These are phyloP conservation scores for Tachysurus vachellii DNA, from an alignment of 2,113 vertebrate species.

Conservation along the genomic window DNA sequence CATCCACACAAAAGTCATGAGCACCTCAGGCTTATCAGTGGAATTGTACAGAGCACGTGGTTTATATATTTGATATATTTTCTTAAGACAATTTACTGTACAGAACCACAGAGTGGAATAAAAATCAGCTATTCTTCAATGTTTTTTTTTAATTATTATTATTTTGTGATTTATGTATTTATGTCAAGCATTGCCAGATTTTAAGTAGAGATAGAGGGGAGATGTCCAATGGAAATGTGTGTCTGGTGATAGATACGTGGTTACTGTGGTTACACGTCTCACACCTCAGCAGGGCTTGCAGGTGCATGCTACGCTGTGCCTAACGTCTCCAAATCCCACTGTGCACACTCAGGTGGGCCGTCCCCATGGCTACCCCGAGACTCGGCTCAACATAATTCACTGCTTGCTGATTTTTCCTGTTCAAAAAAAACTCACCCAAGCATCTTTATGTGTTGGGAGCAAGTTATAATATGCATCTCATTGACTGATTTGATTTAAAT, in stretches of 20 bases:
- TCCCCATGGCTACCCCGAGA: neutral
- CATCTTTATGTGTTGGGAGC: conserved; percentile 8
- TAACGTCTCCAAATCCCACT: conserved; percentile 53
- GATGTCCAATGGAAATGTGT: conserved; percentile 52
- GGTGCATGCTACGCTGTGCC: conserved; percentile 43
- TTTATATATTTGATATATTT: neutral
- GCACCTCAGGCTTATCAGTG: neutral
- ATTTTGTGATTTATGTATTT: neutral
- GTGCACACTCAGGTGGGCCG: conserved; percentile 22
- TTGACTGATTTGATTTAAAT: neutral
- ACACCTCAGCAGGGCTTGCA: conserved; percentile 36
- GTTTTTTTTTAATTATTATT: neutral
- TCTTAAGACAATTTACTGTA: conserved; percentile 26
- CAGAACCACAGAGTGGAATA: neutral
- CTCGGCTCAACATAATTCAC: neutral
- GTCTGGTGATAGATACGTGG: conserved; percentile 28
- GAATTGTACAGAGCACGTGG: neutral
- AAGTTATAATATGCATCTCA: neutral
- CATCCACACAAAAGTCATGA: neutral
- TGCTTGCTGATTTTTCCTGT: conserved; percentile 30
- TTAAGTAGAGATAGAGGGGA: neutral
- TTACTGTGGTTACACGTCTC: conserved; percentile 6
- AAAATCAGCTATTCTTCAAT: neutral
- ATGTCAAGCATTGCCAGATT: neutral
- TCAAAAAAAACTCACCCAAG: conserved; percentile 4